phyloP scores from a whole-genome alignment of 2,113 vertebrate species.

The Leptosomus discolor region DNA sequence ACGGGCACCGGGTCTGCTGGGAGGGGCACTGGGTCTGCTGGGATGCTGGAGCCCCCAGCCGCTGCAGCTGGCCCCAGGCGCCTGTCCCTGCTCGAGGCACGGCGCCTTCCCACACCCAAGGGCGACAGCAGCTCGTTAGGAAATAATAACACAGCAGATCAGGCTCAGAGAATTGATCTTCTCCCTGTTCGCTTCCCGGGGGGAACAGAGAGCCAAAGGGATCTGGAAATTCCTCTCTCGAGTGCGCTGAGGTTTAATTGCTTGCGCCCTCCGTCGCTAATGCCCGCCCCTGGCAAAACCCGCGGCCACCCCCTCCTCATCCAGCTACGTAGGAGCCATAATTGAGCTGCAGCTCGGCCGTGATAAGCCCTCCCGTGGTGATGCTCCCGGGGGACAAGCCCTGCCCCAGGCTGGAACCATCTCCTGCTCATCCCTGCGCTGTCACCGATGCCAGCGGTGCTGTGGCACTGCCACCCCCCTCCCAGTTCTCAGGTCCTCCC shows the following conservation, averaged over 20 bases:
- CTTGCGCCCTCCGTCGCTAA: background rate
- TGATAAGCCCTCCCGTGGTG: background rate
- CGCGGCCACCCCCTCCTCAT: too few relatives aligned
- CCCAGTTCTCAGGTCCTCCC: background rate
- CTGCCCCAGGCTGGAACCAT: background rate
- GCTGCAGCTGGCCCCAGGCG: background rate
- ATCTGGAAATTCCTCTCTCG: background rate
- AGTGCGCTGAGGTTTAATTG: background rate
- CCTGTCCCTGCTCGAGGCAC: background rate
- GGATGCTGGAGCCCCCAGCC: background rate
- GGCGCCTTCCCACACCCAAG: background rate
- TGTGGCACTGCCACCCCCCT: background rate
- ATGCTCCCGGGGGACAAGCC: background rate
- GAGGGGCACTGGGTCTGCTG: background rate
- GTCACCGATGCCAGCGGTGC: background rate
- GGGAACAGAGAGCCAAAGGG: background rate
- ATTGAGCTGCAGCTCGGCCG: background rate
- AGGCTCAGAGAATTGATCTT: background rate
- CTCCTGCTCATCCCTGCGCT: background rate
- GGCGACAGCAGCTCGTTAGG: background rate
- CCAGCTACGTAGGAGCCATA: background rate
- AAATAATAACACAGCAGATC: background rate
- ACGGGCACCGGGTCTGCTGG: too few relatives aligned
- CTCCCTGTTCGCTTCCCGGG: background rate
- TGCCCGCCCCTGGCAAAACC: background rate